These are phyloP conservation scores for Neogobius melanostomus DNA, from an alignment of 2,113 vertebrate species.

Conservation along the genomic window DNA sequence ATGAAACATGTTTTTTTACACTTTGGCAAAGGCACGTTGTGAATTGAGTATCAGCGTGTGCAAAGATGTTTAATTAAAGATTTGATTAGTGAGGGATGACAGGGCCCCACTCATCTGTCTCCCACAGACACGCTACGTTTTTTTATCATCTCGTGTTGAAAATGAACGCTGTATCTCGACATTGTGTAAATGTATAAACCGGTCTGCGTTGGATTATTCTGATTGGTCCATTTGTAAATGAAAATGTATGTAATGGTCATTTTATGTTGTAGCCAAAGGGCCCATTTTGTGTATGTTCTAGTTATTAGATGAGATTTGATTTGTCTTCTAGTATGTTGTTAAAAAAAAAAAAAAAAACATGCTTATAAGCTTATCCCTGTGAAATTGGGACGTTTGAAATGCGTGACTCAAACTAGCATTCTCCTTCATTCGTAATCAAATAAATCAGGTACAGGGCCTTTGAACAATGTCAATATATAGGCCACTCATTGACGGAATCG, in stretches of 20 bases:
- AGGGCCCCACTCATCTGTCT: constrained; percentile 8
- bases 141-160: not conserved
- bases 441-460: too few species aligned
- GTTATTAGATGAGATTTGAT: too few species aligned
- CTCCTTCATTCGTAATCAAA: too few species aligned
- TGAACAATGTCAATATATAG: too few species aligned
- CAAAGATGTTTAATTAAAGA: constrained; percentile 43
- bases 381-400: too few species aligned
- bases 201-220: not conserved
- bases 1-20: constrained; percentile 43
- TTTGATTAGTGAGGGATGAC: constrained; percentile 45
- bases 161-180: not conserved
- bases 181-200: not conserved
- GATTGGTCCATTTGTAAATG: not conserved
- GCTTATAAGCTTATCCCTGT: too few species aligned
- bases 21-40: constrained; percentile 25
- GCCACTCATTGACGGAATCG: too few species aligned
- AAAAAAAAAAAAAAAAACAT: too few species aligned
- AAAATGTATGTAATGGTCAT: not conserved
- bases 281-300: too few species aligned
- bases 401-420: too few species aligned
- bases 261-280: not conserved
- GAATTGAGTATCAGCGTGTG: constrained; percentile 33
- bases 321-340: too few species aligned
- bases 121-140: not conserved